A percentile compares a stretch with the other conserved stretches of the same genome.
Evolutionary conservation across 2,113 vertebrate species (phyloP).

Genomic region (Xiphophorus maculatus): DNA sequence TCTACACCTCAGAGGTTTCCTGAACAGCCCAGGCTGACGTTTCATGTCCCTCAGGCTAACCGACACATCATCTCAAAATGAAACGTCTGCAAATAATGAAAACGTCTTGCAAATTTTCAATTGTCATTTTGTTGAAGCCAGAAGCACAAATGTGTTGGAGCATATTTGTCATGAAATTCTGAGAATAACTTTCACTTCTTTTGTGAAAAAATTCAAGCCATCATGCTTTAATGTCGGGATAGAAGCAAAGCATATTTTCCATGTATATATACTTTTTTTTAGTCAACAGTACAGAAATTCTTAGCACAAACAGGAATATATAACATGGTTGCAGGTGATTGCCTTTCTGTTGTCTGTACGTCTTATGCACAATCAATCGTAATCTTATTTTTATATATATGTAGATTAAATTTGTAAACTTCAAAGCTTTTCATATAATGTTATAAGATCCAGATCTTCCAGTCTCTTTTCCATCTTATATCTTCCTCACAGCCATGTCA

Average conservation of each 20-base stretch:
- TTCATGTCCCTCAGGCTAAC: constrained; percentile 12
- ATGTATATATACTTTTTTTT: constrained; percentile 62
- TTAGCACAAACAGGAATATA: constrained; percentile 60
- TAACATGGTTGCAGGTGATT: constrained; percentile 60
- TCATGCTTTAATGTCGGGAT: constrained; percentile 87
- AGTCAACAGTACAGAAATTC: constrained; percentile 62
- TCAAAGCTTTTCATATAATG: constrained; percentile 44
- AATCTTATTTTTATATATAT: constrained; percentile 74
- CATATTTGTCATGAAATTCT: constrained; percentile 49
- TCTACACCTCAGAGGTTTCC: constrained; percentile 28
- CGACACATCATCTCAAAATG: background rate
- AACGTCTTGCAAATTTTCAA: constrained; percentile 3
- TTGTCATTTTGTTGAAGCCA: constrained; percentile 29
- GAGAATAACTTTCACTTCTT: constrained; percentile 55
- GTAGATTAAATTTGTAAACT: constrained; percentile 67
- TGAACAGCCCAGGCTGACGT: constrained; percentile 9
- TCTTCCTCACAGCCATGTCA: constrained; percentile 39
- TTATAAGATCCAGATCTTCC: constrained; percentile 59
- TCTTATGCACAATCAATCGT: constrained; percentile 74
- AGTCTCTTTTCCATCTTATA: constrained; percentile 22
- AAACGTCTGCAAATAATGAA: background rate
- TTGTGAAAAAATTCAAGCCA: constrained; percentile 82
- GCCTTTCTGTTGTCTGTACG: constrained; percentile 72
- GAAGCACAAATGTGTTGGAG: constrained; percentile 54
- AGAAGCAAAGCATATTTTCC: constrained; percentile 78